Evolutionary conservation across 2,113 vertebrate species (phyloP), one percentile per base, ranked within the genome.

Genomic region (Rhea americana): DNA sequence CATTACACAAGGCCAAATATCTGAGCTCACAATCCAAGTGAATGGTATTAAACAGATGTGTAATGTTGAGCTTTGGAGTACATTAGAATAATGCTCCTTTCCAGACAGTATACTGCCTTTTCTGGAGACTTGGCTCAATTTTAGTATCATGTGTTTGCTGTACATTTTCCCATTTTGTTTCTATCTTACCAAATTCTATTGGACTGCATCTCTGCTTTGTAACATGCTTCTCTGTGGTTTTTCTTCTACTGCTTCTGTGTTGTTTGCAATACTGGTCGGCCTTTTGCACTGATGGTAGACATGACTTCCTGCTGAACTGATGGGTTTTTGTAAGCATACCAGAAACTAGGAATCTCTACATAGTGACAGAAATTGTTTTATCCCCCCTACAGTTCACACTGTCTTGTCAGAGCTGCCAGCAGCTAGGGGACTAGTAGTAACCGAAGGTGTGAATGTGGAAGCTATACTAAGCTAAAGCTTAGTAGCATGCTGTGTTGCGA

Each of bases 401-500:
- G 63, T 62, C 75, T 93, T 80, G 90, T 87, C 79, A 80, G 93
- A 93, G 75, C 82, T 91, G 90, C 82, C 90, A 83, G 72, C 50
- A 83, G 76, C 79, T 66, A 67, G 37, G 65, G 68, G 59, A 88
- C 90, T 65, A 22, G 50, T 8, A 43, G 72, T 63, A 91, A 95
- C 77, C 82, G 91, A 85, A 91, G 72, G 74, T 43, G 37, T 30
- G 67, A 87, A 62, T 80, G 75, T 70, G 72, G 58, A 59, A 93
- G 53, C 90, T 87, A 8, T 81, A 62, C 26, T 1, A 56, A 56
- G 55, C 55, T 56, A 17, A 26, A 30, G 28, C 55, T 56, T 56
- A 56, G 59, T 21, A 63, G n/a, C 88, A 37, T 83, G 82, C 94
- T 93, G 92, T 67, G 88, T 25, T 86, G 80, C 72, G 63, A 71